Evolutionary conservation across 2,113 vertebrate genomes (phyloP), one percentile per base, ranked within the genome.

Genomic region (Myanophis thanlyinensis): DNA sequence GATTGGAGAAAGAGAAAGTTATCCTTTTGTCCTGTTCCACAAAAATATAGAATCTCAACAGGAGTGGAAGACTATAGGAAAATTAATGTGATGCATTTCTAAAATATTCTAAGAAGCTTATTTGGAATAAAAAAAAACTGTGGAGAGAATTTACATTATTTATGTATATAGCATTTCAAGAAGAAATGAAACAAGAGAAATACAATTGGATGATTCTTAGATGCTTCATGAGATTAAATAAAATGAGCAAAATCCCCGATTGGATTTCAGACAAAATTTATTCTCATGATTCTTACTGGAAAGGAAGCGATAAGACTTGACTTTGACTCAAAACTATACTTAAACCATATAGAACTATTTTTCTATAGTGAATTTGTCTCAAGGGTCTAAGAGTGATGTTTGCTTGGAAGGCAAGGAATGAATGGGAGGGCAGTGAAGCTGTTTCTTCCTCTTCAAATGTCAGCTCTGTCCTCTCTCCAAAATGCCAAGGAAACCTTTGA

Each of bases 401-500:
- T 49, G 2, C 62, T 46, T 62, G 40, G 48, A 47, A 40, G 15
- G 40, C 5, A 91, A 44, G 11, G 18, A 54, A 25, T 0, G 9
- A 11, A 11, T 4, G 23, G 54, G 18, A 46, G 25, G 12, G 9
- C 35, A 80, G 73, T 22, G 73, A 44, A 73, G 30, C 3, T 12
- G 18, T 47, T 56, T 23, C 4, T 8, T 30, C 2, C 30, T 44
- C 22, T 40, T 12, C 49, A 73, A 88, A 88, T 92, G 91, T 27
- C 54, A 52, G 30, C 88, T 48, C 49, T 9, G 59, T 9, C 44
- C 87, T 96, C 47, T 1, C 0, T 30, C 0, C 0, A 85, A 93
- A 91, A 91, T 93, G 93, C 92, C 96, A 95, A 89, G 91, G 53
- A 40, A 89, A 92, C 90, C 85, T 85, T 73, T 91, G 91, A 49